Conservation (phyloP, 2,888 invertebrate species). For the Mesorhabditis belari region DNA sequence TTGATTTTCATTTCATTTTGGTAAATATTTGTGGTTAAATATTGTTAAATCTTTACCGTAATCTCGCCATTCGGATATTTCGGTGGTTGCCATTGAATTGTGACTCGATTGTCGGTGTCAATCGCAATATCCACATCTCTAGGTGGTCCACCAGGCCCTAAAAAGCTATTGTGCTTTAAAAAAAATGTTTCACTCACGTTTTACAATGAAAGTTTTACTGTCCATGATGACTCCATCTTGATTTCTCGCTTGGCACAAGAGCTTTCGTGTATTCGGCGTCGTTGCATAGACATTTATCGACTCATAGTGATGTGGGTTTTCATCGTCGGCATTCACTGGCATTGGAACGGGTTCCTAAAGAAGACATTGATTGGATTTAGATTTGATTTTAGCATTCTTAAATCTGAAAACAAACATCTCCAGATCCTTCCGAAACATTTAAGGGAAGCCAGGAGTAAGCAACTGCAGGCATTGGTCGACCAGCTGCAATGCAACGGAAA, state of each 20-base stretch:
- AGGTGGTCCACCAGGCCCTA: constrained; percentile 49
- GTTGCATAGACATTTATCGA: constrained; percentile 43
- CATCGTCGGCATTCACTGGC: constrained; percentile 26
- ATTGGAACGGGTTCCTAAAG: constrained; percentile 43
- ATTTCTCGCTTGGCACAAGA: constrained; percentile 49
- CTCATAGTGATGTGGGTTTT: constrained; percentile 38
- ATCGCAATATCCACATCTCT: constrained; percentile 38
- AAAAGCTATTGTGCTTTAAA: constrained; percentile 4
- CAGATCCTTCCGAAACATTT: constrained; percentile 34
- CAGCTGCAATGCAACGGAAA: constrained; percentile 49
- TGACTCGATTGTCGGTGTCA: constrained; percentile 49
- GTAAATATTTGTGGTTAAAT: background rate
- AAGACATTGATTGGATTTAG: background rate
- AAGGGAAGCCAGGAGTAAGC: constrained; percentile 51
- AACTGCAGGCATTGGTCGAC: constrained; percentile 48
- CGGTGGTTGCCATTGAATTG: constrained; percentile 47
- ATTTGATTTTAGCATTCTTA: background rate
- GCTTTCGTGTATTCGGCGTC: constrained; percentile 37
- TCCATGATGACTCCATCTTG: constrained; percentile 46
- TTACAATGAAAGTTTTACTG: constrained; percentile 40
- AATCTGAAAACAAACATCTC: constrained; percentile 20
- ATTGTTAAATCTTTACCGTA: constrained; percentile 16
- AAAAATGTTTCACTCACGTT: constrained; percentile 24
- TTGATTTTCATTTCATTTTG: no score
- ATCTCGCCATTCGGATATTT: constrained; percentile 48